A percentile compares a stretch with the other conserved stretches of the same genome.
phyloP scores from a whole-genome alignment of 2,888 invertebrate species.

The Drosophila suboccidentalis region DNA sequence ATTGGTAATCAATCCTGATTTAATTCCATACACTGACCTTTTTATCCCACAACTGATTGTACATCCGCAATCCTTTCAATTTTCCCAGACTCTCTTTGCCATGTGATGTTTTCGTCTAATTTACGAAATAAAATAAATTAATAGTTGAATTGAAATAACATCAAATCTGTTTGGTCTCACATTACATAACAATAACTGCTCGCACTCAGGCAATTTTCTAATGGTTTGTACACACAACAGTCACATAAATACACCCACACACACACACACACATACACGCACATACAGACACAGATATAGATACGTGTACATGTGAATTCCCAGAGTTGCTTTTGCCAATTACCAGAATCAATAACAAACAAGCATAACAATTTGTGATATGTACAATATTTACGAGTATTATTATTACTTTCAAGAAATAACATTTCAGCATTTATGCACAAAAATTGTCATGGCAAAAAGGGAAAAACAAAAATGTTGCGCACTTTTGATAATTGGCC shows the following conservation, averaged over 20 bases:
- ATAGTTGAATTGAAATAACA: constrained; percentile 2
- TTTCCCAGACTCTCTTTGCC: too few species aligned
- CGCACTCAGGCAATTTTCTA: constrained; percentile 31
- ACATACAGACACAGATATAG: neutral
- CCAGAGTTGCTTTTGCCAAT: constrained; percentile 25
- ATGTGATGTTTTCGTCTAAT: too few species aligned
- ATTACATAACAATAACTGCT: constrained; percentile 20
- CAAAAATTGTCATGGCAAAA: constrained; percentile 26
- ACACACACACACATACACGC: neutral
- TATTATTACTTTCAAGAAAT: constrained; percentile 29
- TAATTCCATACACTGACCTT: too few species aligned
- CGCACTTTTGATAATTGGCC: constrained; percentile 68
- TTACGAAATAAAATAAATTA: neutral
- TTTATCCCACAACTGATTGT: too few species aligned
- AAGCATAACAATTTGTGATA: constrained; percentile 17
- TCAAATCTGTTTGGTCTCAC: constrained; percentile 6
- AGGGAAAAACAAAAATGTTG: constrained; percentile 10
- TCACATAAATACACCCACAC: neutral
- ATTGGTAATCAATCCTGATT: too few species aligned
- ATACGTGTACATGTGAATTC: constrained; percentile 3
- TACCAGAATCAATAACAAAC: constrained; percentile 30
- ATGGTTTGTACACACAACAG: constrained; percentile 19
- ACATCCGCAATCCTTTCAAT: too few species aligned
- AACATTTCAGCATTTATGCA: constrained; percentile 36
- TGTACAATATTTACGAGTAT: constrained; percentile 29